phyloP scores from a whole-genome alignment of 2,888 invertebrate genomes.

The Pammene fasciana region DNA sequence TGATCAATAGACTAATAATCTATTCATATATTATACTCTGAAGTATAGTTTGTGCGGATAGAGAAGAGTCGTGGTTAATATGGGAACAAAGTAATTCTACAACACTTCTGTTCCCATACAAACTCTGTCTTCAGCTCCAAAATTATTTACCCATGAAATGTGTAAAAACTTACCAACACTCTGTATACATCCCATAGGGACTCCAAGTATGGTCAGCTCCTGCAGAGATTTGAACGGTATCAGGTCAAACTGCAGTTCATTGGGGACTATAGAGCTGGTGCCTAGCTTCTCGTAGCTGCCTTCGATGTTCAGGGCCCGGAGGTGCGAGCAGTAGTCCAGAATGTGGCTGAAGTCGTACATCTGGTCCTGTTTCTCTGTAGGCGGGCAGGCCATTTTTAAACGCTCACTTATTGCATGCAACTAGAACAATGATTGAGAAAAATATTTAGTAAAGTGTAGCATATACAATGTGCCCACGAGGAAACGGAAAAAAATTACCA shows the following conservation, averaged over 20 bases:
- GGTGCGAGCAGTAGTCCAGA: conserved; percentile 92
- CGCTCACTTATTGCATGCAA: conserved; percentile 95
- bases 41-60: no score
- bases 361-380: conserved; percentile 89
- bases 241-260: conserved; percentile 90
- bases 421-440: conserved; percentile 78
- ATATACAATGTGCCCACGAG: no score
- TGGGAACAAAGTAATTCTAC: no score
- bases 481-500: no score
- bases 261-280: conserved; percentile 93
- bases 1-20: no score
- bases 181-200: conserved; percentile 87
- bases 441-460: neutral
- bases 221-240: conserved; percentile 92
- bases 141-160: no score
- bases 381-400: conserved; percentile 92
- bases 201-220: conserved; percentile 86
- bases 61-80: no score
- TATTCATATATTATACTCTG: no score
- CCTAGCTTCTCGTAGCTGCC: conserved; percentile 88
- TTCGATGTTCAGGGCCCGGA: conserved; percentile 86
- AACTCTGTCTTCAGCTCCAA: no score
- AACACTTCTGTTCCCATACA: no score
- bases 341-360: conserved; percentile 95
- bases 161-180: conserved; percentile 75